phyloP scores from a whole-genome alignment of 2,113 vertebrate genomes.

The Marmota monax region DNA sequence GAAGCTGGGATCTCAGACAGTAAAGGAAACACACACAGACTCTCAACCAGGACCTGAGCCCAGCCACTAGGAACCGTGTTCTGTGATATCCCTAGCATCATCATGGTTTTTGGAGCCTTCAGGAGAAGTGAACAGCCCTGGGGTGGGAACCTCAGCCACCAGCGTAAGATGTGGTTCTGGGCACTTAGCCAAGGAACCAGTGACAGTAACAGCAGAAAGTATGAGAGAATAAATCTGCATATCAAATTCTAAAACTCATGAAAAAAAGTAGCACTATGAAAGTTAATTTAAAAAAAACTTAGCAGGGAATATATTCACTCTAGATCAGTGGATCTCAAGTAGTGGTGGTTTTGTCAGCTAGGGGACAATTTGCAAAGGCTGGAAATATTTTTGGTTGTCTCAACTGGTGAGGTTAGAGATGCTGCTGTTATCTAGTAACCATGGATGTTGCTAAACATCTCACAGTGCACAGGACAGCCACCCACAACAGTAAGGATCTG shows the following conservation, averaged over 20 bases:
- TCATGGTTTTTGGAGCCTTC: too few species aligned
- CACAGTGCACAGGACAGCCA: neutral
- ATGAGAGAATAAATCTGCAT: neutral
- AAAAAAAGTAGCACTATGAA: conserved; percentile 9
- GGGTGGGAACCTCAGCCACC: neutral
- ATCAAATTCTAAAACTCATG: neutral
- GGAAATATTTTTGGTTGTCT: neutral
- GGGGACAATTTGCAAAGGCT: neutral
- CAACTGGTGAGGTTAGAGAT: neutral
- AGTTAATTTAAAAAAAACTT: neutral
- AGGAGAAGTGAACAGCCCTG: too few species aligned
- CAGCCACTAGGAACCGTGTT: neutral
- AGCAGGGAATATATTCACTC: neutral
- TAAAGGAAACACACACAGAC: neutral
- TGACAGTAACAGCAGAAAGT: neutral
- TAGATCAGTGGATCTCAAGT: neutral
- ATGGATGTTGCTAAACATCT: neutral
- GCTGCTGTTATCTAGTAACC: neutral
- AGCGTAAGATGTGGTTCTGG: neutral
- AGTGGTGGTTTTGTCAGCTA: neutral
- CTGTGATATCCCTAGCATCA: neutral
- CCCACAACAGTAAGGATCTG: neutral
- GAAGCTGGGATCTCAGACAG: neutral
- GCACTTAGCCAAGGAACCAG: neutral
- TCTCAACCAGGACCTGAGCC: neutral